Percentiles rank a stretch among this genome's conserved stretches.
Conservation (phyloP, 2,113 vertebrate genomes). For the Athene noctua region DNA sequence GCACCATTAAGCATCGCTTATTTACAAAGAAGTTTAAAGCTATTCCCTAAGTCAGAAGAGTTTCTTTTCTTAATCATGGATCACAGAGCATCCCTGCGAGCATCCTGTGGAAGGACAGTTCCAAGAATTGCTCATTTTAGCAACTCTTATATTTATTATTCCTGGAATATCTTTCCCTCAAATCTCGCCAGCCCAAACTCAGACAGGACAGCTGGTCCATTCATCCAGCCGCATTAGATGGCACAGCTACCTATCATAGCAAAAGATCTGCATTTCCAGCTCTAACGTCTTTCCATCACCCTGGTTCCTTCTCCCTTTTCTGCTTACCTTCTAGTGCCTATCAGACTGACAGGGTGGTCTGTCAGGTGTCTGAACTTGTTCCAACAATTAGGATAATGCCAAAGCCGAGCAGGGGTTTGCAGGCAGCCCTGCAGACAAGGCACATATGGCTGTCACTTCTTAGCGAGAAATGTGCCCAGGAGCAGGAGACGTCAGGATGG, state of each 20-base stretch:
- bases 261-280: neutral
- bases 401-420: slow-evolving; percentile 75
- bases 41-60: neutral
- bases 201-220: fast-evolving
- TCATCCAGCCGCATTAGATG: neutral
- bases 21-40: neutral
- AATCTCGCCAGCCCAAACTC: fast-evolving
- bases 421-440: slow-evolving; percentile 69
- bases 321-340: slow-evolving; percentile 81
- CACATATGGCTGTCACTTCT: neutral
- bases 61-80: slow-evolving; percentile 12
- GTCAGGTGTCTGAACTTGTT: slow-evolving; percentile 83
- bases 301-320: neutral
- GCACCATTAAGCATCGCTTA: fast-evolving
- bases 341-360: slow-evolving; percentile 82
- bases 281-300: fast-evolving
- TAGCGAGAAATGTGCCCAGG: neutral
- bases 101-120: neutral
- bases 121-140: neutral
- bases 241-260: neutral
- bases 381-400: slow-evolving; percentile 80
- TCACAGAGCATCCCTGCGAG: neutral
- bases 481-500: neutral
- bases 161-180: neutral
- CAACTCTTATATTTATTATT: neutral